These are phyloP conservation scores for Bufotes viridis DNA, from an alignment of 2,797 vertebrate species.

Conservation along the genomic window DNA sequence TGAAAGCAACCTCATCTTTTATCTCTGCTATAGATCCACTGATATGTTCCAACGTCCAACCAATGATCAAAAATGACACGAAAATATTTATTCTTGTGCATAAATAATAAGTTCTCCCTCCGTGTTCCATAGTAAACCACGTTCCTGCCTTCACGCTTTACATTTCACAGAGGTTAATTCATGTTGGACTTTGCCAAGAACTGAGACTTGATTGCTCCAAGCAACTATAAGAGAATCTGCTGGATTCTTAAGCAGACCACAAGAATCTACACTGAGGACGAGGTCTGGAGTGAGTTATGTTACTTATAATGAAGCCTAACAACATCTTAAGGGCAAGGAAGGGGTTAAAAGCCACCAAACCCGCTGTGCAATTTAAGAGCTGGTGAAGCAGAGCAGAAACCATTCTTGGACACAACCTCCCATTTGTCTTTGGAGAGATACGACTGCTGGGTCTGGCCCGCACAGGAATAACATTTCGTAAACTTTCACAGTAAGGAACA, in stretches of 20 bases:
- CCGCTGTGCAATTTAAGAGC: background rate
- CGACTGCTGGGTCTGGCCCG: background rate
- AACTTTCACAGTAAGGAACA: constrained; percentile 35
- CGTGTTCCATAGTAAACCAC: background rate
- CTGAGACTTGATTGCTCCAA: background rate
- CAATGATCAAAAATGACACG: background rate
- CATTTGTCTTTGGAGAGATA: constrained; percentile 27
- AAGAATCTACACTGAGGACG: background rate
- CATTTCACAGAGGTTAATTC: background rate
- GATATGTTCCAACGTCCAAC: background rate
- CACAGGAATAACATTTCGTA: constrained; percentile 15
- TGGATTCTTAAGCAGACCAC: background rate
- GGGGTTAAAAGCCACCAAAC: constrained; percentile 21
- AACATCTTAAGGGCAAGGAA: background rate
- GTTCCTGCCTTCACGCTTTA: background rate
- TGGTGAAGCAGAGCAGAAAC: background rate
- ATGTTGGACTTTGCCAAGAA: background rate
- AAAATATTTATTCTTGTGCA: constrained; percentile 1
- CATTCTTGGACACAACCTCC: constrained; percentile 30
- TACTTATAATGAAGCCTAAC: background rate
- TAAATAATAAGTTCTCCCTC: background rate
- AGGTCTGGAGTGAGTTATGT: constrained; percentile 2
- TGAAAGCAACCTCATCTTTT: background rate
- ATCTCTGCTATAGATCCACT: background rate
- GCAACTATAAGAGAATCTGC: background rate